Evolutionary conservation across 1,140 invertebrate genomes (phyloP).

Genomic region (Aphelinus certus): DNA sequence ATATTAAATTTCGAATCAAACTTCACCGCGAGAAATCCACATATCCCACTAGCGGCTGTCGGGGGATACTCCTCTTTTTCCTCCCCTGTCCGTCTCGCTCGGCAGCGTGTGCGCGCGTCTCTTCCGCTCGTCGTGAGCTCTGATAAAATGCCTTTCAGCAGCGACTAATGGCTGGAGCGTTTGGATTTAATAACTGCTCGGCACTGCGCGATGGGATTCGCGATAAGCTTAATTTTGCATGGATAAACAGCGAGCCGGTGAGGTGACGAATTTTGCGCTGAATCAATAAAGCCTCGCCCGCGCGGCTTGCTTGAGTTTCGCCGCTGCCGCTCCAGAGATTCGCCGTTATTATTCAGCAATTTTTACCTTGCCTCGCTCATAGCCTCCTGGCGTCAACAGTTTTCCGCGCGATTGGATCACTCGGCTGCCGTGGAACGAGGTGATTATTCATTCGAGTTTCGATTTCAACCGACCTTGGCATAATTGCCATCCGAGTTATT

Average conservation of each 20-base stretch:
- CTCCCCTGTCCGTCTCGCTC: not conserved
- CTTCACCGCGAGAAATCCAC: not conserved
- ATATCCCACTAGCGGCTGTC: not conserved
- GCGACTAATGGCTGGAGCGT: conserved; percentile 1
- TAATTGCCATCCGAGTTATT: too few relatives aligned
- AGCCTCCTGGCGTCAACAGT: not conserved
- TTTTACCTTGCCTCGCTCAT: not conserved
- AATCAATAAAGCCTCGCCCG: conserved; percentile 9
- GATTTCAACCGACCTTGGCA: too few relatives aligned
- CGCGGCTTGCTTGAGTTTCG: not conserved
- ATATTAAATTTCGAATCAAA: not conserved
- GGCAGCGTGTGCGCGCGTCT: not conserved
- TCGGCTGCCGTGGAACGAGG: not conserved
- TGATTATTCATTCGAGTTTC: too few relatives aligned
- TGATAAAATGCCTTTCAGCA: conserved; percentile 14
- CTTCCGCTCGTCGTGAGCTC: not conserved
- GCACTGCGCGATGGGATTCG: conserved; percentile 1
- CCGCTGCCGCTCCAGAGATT: not conserved
- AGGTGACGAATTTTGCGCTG: conserved; percentile 20
- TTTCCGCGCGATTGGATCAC: not conserved
- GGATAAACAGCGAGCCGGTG: conserved; percentile 8
- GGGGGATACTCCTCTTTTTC: not conserved
- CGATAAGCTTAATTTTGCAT: conserved; percentile 23
- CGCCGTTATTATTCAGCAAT: not conserved
- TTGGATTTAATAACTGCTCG: conserved; percentile 19